Conservation (phyloP, 1,140 invertebrate genomes). For the Portunus trituberculatus region DNA sequence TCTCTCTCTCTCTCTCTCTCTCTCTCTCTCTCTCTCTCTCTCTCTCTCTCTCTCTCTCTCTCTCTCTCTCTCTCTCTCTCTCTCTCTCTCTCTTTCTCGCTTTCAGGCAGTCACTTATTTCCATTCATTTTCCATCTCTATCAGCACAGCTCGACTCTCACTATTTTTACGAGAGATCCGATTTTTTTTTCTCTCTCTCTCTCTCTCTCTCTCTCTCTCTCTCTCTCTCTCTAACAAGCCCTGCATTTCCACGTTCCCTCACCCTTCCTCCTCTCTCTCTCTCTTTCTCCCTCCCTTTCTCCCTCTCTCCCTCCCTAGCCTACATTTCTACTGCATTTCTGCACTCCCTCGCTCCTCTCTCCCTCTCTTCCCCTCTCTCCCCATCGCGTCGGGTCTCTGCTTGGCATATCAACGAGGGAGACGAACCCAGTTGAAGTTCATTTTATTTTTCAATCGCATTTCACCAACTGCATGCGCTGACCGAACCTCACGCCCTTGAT, state of each 20-base stretch:
- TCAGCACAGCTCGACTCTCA: no score
- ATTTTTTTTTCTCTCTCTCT: no score
- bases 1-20: constrained; percentile 20
- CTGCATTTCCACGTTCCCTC: no score
- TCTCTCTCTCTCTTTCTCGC: neutral
- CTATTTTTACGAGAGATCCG: no score
- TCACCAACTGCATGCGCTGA: neutral
- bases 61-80: constrained; percentile 11
- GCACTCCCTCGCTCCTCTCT: neutral
- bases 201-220: no score
- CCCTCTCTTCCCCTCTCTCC: neutral
- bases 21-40: constrained; percentile 17
- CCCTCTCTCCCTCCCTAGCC: neutral
- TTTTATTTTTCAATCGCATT: constrained; percentile 3
- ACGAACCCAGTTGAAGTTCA: neutral
- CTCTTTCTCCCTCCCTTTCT: neutral
- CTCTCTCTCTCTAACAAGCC: no score
- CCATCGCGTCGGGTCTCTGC: neutral
- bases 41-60: constrained; percentile 11
- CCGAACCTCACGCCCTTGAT: neutral
- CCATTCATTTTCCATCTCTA: no score
- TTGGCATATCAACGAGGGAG: neutral
- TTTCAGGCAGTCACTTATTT: no score
- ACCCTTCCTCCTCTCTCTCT: neutral
- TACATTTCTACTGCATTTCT: no score